Evolutionary conservation across 2,888 invertebrate species (phyloP), one percentile per base, ranked within the genome.

Genomic region (Caenorhabditis sulstoni): DNA sequence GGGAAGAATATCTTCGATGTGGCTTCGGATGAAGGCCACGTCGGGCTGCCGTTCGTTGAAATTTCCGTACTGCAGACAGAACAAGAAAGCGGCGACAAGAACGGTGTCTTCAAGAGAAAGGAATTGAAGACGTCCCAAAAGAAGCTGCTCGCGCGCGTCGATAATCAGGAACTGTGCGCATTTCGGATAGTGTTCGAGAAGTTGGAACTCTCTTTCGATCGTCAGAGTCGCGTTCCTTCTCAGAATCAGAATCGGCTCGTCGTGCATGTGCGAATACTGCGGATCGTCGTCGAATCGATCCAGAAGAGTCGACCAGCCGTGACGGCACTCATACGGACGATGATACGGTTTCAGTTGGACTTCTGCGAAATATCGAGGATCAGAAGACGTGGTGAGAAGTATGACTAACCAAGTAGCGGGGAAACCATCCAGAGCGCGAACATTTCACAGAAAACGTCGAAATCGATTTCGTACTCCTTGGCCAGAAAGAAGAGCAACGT

Each of bases 371-470:
- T 29, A 29, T 5, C n/a, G 7, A 29, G 7, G 29, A 29, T 29
- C 4, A 29, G 29, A 29, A 7, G 29, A 7, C 7, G 29, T 29
- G 4, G 7, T 7, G 29, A 29, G 29, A 16, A 23, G 23, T 23
- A 7, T 7, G 29, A 29, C 29, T 7, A n/a, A 70, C 70, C 79
- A 11, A 79, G 22, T 14, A 62, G 20, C n/a, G 79, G 74, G 4
- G 73, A 73, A 29, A 79, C 59, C 79, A 79, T 74, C 79, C 79
- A 79, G 37, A 79, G 29, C 1, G 79, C 74, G 20, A 79, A 79
- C 58, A 68, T 64, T 23, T 79, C 73, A 3, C 22, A 23, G 35
- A 68, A 73, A 12, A 37, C 55, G 1, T 44, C 53, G 11, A 16
- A 35, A 18, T 79, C 59, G 20, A 79, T 58, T 4, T 67, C 58